Percentiles rank a stretch among this genome's conserved stretches.
These are phyloP conservation scores for Proterorhinus semilunaris DNA, from an alignment of 2,113 vertebrate genomes.

Conservation along the genomic window DNA sequence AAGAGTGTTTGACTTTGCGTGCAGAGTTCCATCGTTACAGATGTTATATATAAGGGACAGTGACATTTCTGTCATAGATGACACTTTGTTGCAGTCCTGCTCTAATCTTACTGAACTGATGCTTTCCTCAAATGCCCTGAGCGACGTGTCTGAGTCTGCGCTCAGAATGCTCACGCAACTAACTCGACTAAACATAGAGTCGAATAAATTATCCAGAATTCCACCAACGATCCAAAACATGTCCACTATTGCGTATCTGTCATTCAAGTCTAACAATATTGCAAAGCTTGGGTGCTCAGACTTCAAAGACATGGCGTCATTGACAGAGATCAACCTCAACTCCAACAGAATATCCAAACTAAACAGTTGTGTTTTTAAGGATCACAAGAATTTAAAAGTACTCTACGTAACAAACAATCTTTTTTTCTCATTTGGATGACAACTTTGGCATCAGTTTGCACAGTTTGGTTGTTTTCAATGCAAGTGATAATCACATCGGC, in stretches of 20 bases:
- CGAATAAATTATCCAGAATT: constrained; percentile 38
- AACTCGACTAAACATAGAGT: constrained; percentile 16
- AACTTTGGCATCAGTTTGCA: background rate
- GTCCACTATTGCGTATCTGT: constrained; percentile 33
- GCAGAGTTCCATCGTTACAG: constrained; percentile 45
- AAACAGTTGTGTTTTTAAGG: constrained; percentile 35
- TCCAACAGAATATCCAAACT: constrained; percentile 47
- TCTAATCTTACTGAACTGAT: constrained; percentile 36
- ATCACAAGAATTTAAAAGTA: constrained; percentile 31
- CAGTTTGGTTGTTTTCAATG: background rate
- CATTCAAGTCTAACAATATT: constrained; percentile 57
- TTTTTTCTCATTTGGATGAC: background rate
- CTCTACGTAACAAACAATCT: constrained; percentile 40
- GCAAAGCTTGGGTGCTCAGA: constrained; percentile 32
- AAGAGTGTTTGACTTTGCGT: constrained; percentile 54
- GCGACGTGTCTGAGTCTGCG: background rate
- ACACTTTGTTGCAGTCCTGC: constrained; percentile 33
- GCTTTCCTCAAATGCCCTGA: constrained; percentile 38
- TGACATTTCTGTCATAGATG: constrained; percentile 21
- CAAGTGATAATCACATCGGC: background rate
- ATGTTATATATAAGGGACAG: constrained; percentile 49
- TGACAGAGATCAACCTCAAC: constrained; percentile 44
- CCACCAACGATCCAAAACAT: constrained; percentile 30
- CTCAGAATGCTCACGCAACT: constrained; percentile 37
- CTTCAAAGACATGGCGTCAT: constrained; percentile 40